Evolutionary conservation across 2,113 vertebrate species (phyloP).

Genomic region (Fulica atra): DNA sequence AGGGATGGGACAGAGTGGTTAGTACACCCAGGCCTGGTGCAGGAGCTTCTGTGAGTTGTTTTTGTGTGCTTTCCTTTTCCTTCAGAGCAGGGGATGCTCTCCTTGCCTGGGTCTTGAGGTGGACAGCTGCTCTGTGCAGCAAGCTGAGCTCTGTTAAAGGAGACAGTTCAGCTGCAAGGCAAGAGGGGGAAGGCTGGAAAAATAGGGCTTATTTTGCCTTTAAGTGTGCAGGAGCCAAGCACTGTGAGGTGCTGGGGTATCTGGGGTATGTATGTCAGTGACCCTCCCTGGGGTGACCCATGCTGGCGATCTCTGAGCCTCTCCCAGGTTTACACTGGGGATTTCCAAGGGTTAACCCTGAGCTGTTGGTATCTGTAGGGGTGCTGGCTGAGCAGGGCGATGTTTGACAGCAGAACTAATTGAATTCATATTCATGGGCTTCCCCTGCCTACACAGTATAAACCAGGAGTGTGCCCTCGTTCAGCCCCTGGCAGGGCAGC

Average conservation of each 20-base stretch:
- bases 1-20: accelerated
- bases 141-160: neutral
- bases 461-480: neutral
- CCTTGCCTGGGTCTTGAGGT: accelerated
- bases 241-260: neutral
- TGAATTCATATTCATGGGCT: neutral
- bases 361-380: neutral
- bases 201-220: accelerated
- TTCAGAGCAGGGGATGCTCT: neutral
- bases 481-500: neutral
- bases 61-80: accelerated
- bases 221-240: neutral
- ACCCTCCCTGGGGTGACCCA: accelerated
- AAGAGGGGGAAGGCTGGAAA: neutral
- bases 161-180: neutral
- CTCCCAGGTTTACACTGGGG: neutral
- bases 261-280: neutral
- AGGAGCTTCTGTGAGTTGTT: accelerated
- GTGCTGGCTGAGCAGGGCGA: neutral
- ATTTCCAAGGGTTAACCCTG: neutral
- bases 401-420: neutral
- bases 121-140: neutral
- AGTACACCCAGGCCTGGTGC: neutral
- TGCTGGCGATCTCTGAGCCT: neutral
- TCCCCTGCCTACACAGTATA: neutral